phyloP scores from a whole-genome alignment of 2,797 vertebrate genomes.

The Halcyon chelicuti region DNA sequence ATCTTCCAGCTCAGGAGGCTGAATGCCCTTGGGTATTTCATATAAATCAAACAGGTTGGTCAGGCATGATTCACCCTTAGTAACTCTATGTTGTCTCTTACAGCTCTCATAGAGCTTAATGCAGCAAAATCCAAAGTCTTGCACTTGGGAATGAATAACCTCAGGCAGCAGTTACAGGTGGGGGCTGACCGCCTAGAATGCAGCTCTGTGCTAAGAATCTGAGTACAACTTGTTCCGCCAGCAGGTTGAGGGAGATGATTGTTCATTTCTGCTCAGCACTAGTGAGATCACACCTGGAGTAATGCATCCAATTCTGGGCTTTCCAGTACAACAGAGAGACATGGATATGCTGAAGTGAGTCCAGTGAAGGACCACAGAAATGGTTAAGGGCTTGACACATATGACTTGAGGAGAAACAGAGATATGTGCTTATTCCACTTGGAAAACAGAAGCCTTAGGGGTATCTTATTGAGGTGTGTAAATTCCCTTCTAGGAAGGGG shows the following conservation, averaged over 20 bases:
- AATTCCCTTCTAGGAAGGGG: neutral
- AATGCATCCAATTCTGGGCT: neutral
- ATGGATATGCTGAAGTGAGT: neutral
- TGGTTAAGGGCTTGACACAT: neutral
- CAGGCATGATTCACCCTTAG: neutral
- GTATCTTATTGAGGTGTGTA: neutral
- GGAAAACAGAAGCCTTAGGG: neutral
- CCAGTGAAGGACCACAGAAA: neutral
- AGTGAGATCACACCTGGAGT: neutral
- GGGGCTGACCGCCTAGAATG: neutral
- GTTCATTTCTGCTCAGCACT: neutral
- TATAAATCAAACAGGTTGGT: neutral
- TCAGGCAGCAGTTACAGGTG: neutral
- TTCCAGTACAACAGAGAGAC: neutral
- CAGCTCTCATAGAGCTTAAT: neutral
- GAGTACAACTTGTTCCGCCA: neutral
- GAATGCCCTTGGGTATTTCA: no score
- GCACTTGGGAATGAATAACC: neutral
- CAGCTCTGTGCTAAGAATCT: neutral
- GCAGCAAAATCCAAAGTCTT: neutral
- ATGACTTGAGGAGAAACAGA: neutral
- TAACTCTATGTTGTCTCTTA: neutral
- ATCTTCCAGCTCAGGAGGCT: no score
- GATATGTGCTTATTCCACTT: neutral
- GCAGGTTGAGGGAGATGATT: neutral